Conservation (phyloP, 2,113 vertebrate genomes). For the Ursus arctos region DNA sequence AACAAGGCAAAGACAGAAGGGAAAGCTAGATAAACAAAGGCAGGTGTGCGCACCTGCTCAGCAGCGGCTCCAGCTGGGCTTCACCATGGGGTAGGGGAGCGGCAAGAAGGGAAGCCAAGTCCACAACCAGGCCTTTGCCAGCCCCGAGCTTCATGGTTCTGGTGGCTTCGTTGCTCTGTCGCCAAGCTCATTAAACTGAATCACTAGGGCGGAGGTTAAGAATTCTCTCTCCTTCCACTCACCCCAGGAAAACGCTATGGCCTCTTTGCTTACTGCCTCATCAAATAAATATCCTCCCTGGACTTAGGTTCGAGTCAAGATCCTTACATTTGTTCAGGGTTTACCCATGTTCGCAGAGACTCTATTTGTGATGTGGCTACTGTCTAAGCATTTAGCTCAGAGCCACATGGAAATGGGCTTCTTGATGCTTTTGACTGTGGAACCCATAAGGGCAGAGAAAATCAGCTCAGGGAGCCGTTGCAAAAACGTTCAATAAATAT, state of each 20-base stretch:
- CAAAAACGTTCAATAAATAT: neutral
- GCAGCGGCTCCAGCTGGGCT: neutral
- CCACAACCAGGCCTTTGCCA: neutral
- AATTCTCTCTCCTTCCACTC: neutral
- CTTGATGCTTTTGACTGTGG: neutral
- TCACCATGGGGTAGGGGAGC: neutral
- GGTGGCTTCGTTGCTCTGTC: neutral
- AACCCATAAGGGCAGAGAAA: neutral
- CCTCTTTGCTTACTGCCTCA: neutral
- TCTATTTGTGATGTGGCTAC: neutral
- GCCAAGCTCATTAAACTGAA: neutral
- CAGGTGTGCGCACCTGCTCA: neutral
- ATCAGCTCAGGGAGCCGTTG: neutral
- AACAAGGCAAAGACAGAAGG: slow-evolving; percentile 12
- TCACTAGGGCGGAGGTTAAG: neutral
- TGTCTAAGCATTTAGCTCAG: neutral
- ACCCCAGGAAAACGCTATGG: neutral
- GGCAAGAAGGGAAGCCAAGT: neutral
- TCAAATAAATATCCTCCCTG: neutral
- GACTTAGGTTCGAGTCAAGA: neutral
- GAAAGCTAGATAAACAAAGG: slow-evolving; percentile 10
- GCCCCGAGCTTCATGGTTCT: neutral
- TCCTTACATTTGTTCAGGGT: neutral
- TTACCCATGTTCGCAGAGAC: neutral
- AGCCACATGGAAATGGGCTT: neutral